These are phyloP conservation scores for Onthophagus taurus DNA, from an alignment of 1,140 invertebrate species.

Conservation along the genomic window DNA sequence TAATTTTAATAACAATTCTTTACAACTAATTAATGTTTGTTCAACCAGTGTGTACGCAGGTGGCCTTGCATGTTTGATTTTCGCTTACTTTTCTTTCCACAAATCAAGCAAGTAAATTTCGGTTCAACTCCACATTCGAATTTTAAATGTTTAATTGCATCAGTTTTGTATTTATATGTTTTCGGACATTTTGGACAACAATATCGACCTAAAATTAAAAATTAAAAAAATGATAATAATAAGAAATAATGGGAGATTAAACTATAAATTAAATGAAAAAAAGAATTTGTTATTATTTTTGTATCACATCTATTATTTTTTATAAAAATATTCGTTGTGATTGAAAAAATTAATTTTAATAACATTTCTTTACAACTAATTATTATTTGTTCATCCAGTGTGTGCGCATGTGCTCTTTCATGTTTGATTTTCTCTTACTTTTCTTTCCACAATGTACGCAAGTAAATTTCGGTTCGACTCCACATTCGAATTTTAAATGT, in stretches of 20 bases:
- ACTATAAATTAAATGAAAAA: too few species aligned
- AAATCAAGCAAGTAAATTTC: slow-evolving; percentile 44
- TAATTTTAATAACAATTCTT: too few species aligned
- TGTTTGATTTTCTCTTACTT: slow-evolving; percentile 4
- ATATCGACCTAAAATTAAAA: slow-evolving; percentile 2
- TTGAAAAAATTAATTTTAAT: too few species aligned
- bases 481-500: slow-evolving; percentile 5
- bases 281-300: too few species aligned
- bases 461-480: slow-evolving; percentile 39
- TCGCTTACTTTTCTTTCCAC: slow-evolving; percentile 38
- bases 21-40: too few species aligned
- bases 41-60: neutral
- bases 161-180: slow-evolving; percentile 30
- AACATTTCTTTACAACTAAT: too few species aligned
- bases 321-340: too few species aligned
- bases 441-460: slow-evolving; percentile 33
- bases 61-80: slow-evolving; percentile 38
- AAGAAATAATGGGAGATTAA: too few species aligned
- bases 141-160: slow-evolving; percentile 37
- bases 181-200: neutral
- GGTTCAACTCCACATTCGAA: slow-evolving; percentile 31
- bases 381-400: too few species aligned
- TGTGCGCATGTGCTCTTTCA: too few species aligned
- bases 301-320: too few species aligned
- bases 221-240: neutral